Evolutionary conservation across 2,888 invertebrate species (phyloP).

Genomic region (Omphaloscelis lunosa): DNA sequence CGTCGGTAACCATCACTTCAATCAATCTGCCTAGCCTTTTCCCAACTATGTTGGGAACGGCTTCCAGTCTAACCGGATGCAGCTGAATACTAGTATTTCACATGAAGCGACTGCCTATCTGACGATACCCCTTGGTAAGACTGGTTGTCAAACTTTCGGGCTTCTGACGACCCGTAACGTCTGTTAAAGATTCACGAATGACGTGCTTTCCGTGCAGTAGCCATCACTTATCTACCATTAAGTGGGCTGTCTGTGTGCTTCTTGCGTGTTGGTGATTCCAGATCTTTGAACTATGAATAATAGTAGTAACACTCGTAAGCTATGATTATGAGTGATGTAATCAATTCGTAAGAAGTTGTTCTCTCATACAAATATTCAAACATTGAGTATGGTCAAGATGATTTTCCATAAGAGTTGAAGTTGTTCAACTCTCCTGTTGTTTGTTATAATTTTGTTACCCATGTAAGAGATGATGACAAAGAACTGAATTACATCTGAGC

Average conservation of each 20-base stretch:
- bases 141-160: no score
- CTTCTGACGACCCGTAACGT: no score
- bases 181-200: no score
- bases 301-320: background rate
- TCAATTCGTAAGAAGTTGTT: slow-evolving; percentile 1
- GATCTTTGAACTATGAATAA: slow-evolving; percentile 3
- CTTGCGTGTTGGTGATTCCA: background rate
- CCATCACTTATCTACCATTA: background rate
- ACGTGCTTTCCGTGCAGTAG: no score
- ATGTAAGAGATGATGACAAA: no score
- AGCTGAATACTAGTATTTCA: no score
- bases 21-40: no score
- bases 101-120: no score
- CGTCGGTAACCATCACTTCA: no score
- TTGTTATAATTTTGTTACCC: background rate
- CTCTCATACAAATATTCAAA: background rate
- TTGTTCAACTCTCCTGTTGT: background rate
- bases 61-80: no score
- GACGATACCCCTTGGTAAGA: no score
- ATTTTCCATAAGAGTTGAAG: background rate
- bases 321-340: slow-evolving; percentile 20
- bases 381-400: background rate
- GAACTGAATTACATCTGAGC: background rate
- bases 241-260: background rate
- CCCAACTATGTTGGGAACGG: no score